Percentiles rank a stretch among this genome's conserved stretches.
phyloP scores from a whole-genome alignment of 2,888 invertebrate genomes.

The Lasioglossum leucozonium region DNA sequence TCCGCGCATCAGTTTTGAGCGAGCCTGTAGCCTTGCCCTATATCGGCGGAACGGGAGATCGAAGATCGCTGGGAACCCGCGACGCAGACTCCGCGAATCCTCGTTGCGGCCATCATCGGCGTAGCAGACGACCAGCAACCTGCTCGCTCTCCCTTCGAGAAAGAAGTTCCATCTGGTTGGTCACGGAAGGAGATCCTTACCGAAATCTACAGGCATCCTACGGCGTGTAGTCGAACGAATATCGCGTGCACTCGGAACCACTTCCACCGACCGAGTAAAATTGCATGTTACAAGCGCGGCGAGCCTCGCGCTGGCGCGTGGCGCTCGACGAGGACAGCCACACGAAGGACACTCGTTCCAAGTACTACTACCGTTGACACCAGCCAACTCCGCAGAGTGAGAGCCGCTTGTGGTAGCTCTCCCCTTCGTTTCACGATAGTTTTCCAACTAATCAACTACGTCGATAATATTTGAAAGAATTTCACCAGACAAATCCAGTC shows the following conservation, averaged over 20 bases:
- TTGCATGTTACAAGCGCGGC: not conserved
- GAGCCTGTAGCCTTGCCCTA: slow-evolving; percentile 1
- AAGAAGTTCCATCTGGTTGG: not conserved
- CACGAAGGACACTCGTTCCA: slow-evolving; percentile 33
- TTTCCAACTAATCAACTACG: not conserved
- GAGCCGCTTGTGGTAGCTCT: not conserved
- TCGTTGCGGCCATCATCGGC: not conserved
- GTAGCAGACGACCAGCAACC: not conserved
- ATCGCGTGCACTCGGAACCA: slow-evolving; percentile 28
- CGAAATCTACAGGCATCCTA: slow-evolving; percentile 47
- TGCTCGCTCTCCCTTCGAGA: not conserved
- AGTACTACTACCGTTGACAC: slow-evolving; percentile 19
- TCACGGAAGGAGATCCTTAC: slow-evolving; percentile 15
- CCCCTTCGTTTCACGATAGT: not conserved
- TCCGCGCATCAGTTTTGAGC: not conserved
- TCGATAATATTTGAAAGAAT: not conserved
- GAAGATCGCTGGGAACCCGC: not conserved
- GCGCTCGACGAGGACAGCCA: slow-evolving; percentile 7
- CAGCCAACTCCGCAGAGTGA: not conserved
- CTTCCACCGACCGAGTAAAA: slow-evolving; percentile 42
- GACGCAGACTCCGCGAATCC: slow-evolving; percentile 10
- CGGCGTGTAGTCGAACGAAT: not conserved
- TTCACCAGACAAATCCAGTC: not conserved
- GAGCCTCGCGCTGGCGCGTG: not conserved
- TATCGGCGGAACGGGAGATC: not conserved